Conservation (phyloP, 2,113 vertebrate genomes). For the Natator depressus region DNA sequence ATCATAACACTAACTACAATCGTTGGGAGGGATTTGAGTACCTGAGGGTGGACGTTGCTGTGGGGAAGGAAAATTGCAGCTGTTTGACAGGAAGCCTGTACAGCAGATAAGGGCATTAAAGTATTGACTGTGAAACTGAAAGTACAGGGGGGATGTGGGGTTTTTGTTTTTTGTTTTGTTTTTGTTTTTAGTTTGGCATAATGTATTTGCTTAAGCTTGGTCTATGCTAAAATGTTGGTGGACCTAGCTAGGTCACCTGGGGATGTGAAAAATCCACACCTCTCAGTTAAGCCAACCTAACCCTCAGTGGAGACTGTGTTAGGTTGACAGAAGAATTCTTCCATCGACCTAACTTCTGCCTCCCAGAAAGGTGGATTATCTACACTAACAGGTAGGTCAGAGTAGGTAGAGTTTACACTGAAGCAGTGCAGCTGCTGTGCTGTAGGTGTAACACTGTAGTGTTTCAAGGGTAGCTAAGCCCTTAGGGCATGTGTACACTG, state of each 20-base stretch:
- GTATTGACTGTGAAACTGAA: not conserved
- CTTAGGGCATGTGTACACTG: too few species aligned
- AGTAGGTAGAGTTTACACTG: too few species aligned
- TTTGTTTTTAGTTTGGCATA: not conserved
- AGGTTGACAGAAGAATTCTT: too few species aligned
- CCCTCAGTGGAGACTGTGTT: too few species aligned
- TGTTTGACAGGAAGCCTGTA: not conserved
- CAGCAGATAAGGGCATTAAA: not conserved
- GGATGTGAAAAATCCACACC: not conserved
- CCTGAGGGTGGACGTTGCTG: not conserved
- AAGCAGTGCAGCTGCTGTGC: too few species aligned
- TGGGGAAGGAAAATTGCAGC: not conserved
- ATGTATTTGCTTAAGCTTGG: not conserved
- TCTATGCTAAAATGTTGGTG: not conserved
- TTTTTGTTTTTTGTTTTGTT: not conserved
- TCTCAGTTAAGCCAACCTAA: not conserved
- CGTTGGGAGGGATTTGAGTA: not conserved
- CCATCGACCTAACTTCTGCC: too few species aligned
- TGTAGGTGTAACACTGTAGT: too few species aligned
- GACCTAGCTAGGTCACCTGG: not conserved
- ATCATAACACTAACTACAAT: accelerated
- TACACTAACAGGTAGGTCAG: too few species aligned
- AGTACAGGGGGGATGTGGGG: not conserved
- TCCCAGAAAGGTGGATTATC: too few species aligned
- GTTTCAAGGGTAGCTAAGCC: too few species aligned